These are phyloP conservation scores for Perodicticus potto DNA, from an alignment of 2,797 vertebrate genomes.

Conservation along the genomic window DNA sequence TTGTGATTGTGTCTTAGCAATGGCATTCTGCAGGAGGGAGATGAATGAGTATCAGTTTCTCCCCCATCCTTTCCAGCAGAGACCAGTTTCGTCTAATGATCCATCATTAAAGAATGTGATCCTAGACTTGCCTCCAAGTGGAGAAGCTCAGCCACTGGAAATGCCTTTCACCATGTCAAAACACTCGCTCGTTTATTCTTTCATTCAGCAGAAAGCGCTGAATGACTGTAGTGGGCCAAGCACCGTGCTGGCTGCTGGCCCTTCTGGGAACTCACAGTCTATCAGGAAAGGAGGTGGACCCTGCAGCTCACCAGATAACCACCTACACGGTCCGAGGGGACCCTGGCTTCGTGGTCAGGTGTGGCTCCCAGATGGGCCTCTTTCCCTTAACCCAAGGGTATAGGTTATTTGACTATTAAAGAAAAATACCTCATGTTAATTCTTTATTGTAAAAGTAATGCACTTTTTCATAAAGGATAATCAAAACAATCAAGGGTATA, in stretches of 20 bases:
- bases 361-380: conserved; percentile 48
- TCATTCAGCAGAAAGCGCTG: neutral
- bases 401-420: conserved; percentile 69
- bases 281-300: neutral
- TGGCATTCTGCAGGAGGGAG: neutral
- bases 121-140: conserved; percentile 34
- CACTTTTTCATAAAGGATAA: conserved; percentile 70
- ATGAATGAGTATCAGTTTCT: neutral
- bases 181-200: neutral
- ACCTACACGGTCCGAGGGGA: neutral
- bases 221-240: neutral
- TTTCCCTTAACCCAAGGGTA: conserved; percentile 57
- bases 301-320: neutral
- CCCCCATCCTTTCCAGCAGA: neutral
- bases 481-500: conserved; percentile 66
- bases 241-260: neutral
- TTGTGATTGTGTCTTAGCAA: neutral
- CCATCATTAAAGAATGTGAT: neutral
- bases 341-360: neutral
- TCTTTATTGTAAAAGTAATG: conserved; percentile 72
- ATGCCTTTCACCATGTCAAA: neutral
- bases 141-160: neutral
- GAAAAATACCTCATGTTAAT: conserved; percentile 67
- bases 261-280: neutral
- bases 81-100: conserved; percentile 1